Evolutionary conservation across 2,888 invertebrate genomes (phyloP).

Genomic region (Hyppa rectilinea): DNA sequence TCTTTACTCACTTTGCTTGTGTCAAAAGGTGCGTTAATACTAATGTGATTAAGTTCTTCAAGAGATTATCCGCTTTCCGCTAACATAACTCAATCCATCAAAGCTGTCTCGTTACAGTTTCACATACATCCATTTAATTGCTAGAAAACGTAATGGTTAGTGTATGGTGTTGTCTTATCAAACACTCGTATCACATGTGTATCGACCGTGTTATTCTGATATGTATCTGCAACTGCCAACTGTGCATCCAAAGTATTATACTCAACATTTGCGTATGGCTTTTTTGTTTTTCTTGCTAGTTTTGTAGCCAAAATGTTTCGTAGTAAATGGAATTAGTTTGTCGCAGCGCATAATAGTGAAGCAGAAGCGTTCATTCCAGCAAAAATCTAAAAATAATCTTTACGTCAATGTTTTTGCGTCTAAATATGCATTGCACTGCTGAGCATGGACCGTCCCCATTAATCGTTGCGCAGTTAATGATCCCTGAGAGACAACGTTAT

Average conservation of each 20-base stretch:
- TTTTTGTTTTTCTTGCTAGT: conserved; percentile 20
- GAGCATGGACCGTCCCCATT: conserved; percentile 28
- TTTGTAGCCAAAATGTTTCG: conserved; percentile 10
- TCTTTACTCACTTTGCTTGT: conserved; percentile 17
- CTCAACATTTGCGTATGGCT: conserved; percentile 12
- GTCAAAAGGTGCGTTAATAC: conserved; percentile 38
- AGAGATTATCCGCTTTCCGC: conserved; percentile 41
- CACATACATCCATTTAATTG: conserved; percentile 42
- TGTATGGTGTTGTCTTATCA: conserved; percentile 60
- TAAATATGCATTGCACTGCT: too few relatives aligned
- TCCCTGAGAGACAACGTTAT: conserved; percentile 32
- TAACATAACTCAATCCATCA: conserved; percentile 39
- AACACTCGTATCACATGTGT: conserved; percentile 56
- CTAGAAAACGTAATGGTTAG: conserved; percentile 59
- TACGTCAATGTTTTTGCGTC: too few relatives aligned
- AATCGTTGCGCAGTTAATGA: conserved; percentile 55
- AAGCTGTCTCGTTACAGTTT: conserved; percentile 50
- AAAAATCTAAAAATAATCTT: not conserved
- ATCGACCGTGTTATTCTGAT: conserved; percentile 62
- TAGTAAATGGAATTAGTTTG: not conserved
- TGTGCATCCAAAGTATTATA: conserved; percentile 27
- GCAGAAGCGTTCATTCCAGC: not conserved
- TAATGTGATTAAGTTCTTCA: conserved; percentile 33
- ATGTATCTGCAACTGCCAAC: conserved; percentile 52
- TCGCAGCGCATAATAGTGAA: not conserved